Evolutionary conservation across 2,888 invertebrate genomes (phyloP).

Genomic region (Lingula anatina): DNA sequence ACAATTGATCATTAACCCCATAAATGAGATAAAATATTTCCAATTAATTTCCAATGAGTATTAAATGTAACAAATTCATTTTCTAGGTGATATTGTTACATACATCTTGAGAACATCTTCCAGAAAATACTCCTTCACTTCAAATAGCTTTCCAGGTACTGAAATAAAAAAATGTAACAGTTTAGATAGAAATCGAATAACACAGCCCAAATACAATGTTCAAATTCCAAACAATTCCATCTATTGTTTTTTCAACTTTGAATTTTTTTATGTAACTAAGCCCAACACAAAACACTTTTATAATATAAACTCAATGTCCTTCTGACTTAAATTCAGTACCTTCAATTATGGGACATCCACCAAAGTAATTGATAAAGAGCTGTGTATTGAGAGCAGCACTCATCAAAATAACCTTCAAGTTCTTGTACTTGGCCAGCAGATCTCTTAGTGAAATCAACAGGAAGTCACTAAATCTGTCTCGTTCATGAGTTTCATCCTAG

Average conservation of each 20-base stretch:
- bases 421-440: conserved; percentile 64
- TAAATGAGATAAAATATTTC: too few relatives aligned
- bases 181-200: conserved; percentile 1
- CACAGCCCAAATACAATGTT: too few relatives aligned
- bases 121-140: conserved; percentile 71
- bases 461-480: conserved; percentile 90
- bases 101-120: conserved; percentile 69
- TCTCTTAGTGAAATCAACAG: conserved; percentile 79
- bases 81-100: conserved; percentile 9
- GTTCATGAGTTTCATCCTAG: conserved; percentile 93
- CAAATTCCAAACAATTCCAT: too few relatives aligned
- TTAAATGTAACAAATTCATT: too few relatives aligned
- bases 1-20: too few relatives aligned
- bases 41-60: too few relatives aligned
- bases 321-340: too few relatives aligned
- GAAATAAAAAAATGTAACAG: conserved; percentile 16
- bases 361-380: conserved; percentile 79
- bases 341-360: conserved; percentile 69
- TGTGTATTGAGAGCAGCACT: conserved; percentile 86
- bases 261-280: too few relatives aligned
- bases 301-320: too few relatives aligned
- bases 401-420: conserved; percentile 83
- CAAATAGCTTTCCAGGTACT: conserved; percentile 72
- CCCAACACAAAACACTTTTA: too few relatives aligned
- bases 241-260: not conserved